Base-by-base conservation (phyloP, 2,113 vertebrate species). In the Cyanoliseus patagonus region DNA sequence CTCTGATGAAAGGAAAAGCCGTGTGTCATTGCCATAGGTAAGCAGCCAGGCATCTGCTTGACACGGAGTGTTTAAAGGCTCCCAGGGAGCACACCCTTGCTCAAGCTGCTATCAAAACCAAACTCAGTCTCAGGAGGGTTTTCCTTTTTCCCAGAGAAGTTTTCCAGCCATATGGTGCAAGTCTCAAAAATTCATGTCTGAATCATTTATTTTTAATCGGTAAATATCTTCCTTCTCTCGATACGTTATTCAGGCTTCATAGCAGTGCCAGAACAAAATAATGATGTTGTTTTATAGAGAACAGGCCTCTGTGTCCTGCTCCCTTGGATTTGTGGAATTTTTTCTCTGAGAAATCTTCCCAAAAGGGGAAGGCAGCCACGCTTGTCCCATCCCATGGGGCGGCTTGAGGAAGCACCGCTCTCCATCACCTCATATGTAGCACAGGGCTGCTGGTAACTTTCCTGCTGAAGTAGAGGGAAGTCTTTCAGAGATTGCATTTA, bases 131-230 rank as follows among this genome's bases (percentile, higher is more conserved):
- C 85, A 52, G 44, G 86, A 72, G 64, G 74, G 28, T 35, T 1
- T 39, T 46, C 63, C 52, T 47, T 78, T 83, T 92, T 57, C 19
- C 35, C 37, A 35, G 44, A 69, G 44, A 92, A 57, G 9, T 79
- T 91, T 91, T 92, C 74, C 41, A 63, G 46, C 83, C 94, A 83
- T 92, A 94, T 92, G 95, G 70, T 67, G 31, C 51, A 53, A 83
- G 49, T 44, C 57, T 93, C 90, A 90, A 84, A 90, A 84, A 86
- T 52, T 88, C 27, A 37, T 39, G 14, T 24, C 64, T 87, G 62
- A 83, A 86, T 89, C 3, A 92, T 95, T 94, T 91, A 91, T 96
- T 96, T 96, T 96, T 85, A 83, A 95, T 94, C 62, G 12, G 27
- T 78, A 72, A 94, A 62, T 87, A 57, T 35, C 77, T 93, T 90